A percentile compares a stretch with the other conserved stretches of the same genome.
Conservation (phyloP, 2,113 vertebrate genomes). For the Phyllostomus hastatus region DNA sequence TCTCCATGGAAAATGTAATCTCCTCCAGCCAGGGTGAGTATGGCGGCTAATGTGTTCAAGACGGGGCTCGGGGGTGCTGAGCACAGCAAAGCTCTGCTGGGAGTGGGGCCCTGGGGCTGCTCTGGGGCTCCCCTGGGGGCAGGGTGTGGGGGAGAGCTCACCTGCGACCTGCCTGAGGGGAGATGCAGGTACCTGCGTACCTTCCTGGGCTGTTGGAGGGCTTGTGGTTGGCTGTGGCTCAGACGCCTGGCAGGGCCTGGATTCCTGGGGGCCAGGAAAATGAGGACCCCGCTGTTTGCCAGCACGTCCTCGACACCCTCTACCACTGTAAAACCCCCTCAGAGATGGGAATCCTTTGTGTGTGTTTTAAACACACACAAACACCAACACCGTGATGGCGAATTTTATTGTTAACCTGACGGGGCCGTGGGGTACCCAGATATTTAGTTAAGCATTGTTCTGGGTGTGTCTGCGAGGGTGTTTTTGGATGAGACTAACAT, state of each 20-base stretch:
- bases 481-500: background rate
- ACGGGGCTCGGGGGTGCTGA: constrained; percentile 63
- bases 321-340: background rate
- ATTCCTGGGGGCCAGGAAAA: background rate
- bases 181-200: background rate
- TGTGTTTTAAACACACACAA: background rate
- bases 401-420: background rate
- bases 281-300: background rate
- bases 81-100: constrained; percentile 38
- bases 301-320: background rate
- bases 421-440: background rate
- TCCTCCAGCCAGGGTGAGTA: constrained; percentile 49
- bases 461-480: background rate
- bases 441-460: background rate
- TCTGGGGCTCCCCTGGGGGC: background rate
- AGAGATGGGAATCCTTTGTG: background rate
- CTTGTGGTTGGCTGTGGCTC: background rate
- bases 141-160: background rate
- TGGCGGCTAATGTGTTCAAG: constrained; percentile 74
- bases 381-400: background rate
- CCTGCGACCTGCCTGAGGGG: background rate
- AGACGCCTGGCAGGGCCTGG: background rate
- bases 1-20: constrained; percentile 76
- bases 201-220: background rate
- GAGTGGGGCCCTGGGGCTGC: background rate